Conservation (phyloP, 2,113 vertebrate species). For the Galbula dea region DNA sequence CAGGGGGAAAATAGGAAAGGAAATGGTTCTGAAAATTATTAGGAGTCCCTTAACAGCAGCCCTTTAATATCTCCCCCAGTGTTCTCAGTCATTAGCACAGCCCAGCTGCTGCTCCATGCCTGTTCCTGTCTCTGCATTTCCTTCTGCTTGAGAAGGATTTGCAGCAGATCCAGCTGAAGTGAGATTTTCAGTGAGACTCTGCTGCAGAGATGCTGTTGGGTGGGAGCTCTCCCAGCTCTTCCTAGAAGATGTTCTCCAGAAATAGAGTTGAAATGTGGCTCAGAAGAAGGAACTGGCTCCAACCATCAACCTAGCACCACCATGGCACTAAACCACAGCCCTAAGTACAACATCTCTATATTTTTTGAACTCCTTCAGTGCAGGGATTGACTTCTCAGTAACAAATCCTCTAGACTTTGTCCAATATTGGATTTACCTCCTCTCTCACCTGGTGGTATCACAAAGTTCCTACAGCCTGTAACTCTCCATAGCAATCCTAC, state of each 20-base stretch:
- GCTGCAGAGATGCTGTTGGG: background rate
- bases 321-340: no score
- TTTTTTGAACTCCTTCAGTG: background rate
- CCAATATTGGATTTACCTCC: background rate
- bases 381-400: background rate
- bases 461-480: background rate
- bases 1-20: constrained; percentile 35
- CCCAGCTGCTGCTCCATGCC: background rate
- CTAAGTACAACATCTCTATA: no score
- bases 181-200: background rate
- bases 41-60: background rate
- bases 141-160: background rate
- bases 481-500: background rate
- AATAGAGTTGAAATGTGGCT: background rate
- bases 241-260: rapidly evolving
- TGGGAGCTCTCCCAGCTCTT: background rate
- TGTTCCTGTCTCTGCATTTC: background rate
- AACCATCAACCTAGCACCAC: no score
- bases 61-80: constrained; percentile 44
- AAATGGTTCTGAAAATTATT: constrained; percentile 58
- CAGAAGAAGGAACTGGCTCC: background rate
- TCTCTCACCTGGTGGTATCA: background rate
- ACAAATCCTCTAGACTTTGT: background rate
- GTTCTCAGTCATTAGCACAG: background rate
- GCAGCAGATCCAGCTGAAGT: background rate